Conservation (phyloP, 2,888 invertebrate species). For the Plebejus anna region DNA sequence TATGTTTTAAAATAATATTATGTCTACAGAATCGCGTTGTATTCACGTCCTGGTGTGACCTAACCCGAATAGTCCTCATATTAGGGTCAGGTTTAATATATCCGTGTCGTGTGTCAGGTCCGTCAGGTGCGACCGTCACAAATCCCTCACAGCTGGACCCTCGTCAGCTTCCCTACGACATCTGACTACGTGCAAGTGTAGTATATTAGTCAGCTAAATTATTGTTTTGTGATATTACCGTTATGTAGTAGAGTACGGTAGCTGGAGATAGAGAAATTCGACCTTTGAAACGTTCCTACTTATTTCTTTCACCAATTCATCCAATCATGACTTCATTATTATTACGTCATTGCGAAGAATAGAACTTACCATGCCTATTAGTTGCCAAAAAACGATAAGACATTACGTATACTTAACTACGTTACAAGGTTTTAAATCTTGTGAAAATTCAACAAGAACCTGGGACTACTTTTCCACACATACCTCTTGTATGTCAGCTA, state of each 20-base stretch:
- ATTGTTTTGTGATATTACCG: too few species aligned
- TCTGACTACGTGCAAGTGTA: not conserved
- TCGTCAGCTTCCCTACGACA: not conserved
- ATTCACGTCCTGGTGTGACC: not conserved
- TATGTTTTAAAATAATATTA: too few species aligned
- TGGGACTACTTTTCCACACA: not conserved
- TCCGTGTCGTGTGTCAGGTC: not conserved
- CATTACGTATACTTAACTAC: not conserved
- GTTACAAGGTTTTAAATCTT: too few species aligned
- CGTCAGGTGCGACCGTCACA: not conserved
- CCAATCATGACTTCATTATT: too few species aligned
- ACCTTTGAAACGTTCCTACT: too few species aligned
- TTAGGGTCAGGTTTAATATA: not conserved
- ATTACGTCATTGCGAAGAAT: too few species aligned
- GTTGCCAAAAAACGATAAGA: not conserved
- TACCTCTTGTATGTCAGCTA: not conserved
- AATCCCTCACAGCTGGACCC: constrained; percentile 5
- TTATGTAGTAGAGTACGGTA: too few species aligned
- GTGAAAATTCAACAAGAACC: not conserved
- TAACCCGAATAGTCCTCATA: not conserved
- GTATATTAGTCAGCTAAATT: not conserved
- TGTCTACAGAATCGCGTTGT: too few species aligned
- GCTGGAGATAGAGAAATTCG: too few species aligned
- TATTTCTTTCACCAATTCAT: too few species aligned
- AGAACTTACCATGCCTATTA: too few species aligned